Percentiles rank a stretch among this genome's conserved stretches.
These are phyloP conservation scores for Gallirallus australis DNA, from an alignment of 2,797 vertebrate genomes.

Conservation along the genomic window DNA sequence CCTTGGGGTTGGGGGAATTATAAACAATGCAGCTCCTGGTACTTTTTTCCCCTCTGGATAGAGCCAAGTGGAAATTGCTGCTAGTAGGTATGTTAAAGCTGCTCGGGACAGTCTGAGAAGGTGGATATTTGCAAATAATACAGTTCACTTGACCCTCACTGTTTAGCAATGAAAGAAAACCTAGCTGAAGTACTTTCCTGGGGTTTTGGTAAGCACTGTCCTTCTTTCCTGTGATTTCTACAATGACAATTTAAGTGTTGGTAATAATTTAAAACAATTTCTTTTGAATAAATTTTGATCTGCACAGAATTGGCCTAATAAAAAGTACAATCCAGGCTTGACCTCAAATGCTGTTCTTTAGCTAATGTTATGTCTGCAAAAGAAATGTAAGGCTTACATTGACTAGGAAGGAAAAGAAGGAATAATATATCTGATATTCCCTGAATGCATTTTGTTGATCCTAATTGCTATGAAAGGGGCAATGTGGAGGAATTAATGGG, in stretches of 20 bases:
- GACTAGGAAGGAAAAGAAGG: not conserved
- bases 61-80: conserved; percentile 69
- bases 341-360: not conserved
- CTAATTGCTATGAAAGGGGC: not conserved
- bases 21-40: conserved; percentile 53
- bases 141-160: conserved; percentile 34
- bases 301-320: not conserved
- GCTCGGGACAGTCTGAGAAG: conserved; percentile 52
- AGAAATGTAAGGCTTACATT: not conserved
- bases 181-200: conserved; percentile 28
- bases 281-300: conserved; percentile 19
- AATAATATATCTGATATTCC: not conserved
- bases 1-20: conserved; percentile 65
- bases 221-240: conserved; percentile 46
- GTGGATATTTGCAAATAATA: conserved; percentile 60
- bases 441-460: not conserved
- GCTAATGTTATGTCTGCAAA: not conserved
- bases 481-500: rapidly evolving
- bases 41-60: conserved; percentile 60
- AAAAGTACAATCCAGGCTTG: not conserved
- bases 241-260: not conserved
- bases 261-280: not conserved
- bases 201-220: conserved; percentile 45
- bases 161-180: conserved; percentile 44
- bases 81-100: conserved; percentile 67